Evolutionary conservation across 2,888 invertebrate genomes (phyloP), one percentile per base, ranked within the genome.

Genomic region (Pachliopta kotzebuea): DNA sequence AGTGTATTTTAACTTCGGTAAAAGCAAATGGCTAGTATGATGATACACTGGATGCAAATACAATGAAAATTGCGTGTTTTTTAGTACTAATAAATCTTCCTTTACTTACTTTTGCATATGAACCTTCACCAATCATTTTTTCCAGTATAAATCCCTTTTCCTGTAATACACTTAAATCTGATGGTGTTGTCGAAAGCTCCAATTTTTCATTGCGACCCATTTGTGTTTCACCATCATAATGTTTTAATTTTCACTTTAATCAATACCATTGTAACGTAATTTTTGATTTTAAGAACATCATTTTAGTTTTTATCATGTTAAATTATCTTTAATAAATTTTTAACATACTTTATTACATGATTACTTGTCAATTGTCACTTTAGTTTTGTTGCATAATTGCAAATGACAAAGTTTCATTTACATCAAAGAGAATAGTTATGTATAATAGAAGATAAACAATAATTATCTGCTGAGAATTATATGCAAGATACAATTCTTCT

Each of bases 61-160:
- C 6, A 45, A 18, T n/a, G 4, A n/a, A 45, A 45, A 4, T 18
- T 18, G 45, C n/a, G 6, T 45, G 0, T 45, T n/a, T 45, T n/a
- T n/a, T 45, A 18, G 9, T 4, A 45, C 4, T 45, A 0, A n/a
- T 45, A n/a, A n/a, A 45, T 45, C 18, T n/a, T 45, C 7, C 18
- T 45, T 6, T 26, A 67, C 65, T 71, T 80, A 96, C 96, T 90
- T 95, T 95, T 45, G 96, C 95, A 75, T 96, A 96, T 4, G 95
- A 95, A 52, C 96, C 96, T 88, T 96, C 95, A 29, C 96, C 96
- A 60, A 96, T 83, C 70, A 94, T 85, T 80, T 92, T 94, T 57
- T 93, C 79, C 52, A 95, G 76, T 65, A 90, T 86, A 76, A 95
- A 95, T 23, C 95, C 95, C 69, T 84, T 90, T 69, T 90, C 90